These are phyloP conservation scores for Hyles lineata DNA, from an alignment of 2,888 invertebrate species.

Conservation along the genomic window DNA sequence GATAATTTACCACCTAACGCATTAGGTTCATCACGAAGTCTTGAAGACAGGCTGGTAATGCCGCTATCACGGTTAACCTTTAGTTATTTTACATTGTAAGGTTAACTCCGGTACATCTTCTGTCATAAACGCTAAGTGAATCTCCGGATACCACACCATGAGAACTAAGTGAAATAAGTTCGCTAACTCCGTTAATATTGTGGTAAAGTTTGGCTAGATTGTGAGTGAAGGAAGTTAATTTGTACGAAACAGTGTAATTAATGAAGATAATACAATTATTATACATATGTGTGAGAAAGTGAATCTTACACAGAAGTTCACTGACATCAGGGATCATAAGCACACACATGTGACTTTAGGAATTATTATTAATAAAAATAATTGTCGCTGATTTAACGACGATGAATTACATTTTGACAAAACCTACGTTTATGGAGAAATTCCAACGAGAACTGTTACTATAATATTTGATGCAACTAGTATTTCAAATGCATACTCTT, in stretches of 20 bases:
- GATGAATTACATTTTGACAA: no score
- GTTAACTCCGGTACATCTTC: slow-evolving; percentile 44
- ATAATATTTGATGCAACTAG: no score
- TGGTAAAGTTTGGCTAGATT: not conserved
- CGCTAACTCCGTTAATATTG: not conserved
- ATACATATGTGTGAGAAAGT: no score
- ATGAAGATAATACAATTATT: no score
- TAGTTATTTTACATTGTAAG: slow-evolving; percentile 50
- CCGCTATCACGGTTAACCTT: slow-evolving; percentile 46
- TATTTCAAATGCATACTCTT: no score
- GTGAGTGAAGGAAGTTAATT: not conserved
- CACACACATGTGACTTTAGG: not conserved
- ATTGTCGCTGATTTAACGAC: not conserved
- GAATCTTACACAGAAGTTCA: no score
- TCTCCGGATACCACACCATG: slow-evolving; percentile 2
- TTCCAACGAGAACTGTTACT: no score
- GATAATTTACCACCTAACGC: slow-evolving; percentile 13
- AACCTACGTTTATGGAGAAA: no score
- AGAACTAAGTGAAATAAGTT: slow-evolving; percentile 17
- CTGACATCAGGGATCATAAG: no score
- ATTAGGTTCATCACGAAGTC: slow-evolving; percentile 22
- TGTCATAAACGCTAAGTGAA: slow-evolving; percentile 58
- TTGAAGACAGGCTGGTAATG: slow-evolving; percentile 17
- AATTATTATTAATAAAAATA: not conserved
- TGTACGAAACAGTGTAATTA: no score